These are phyloP conservation scores for Triplophysa yarkandensis DNA, from an alignment of 2,797 vertebrate genomes.

Conservation along the genomic window DNA sequence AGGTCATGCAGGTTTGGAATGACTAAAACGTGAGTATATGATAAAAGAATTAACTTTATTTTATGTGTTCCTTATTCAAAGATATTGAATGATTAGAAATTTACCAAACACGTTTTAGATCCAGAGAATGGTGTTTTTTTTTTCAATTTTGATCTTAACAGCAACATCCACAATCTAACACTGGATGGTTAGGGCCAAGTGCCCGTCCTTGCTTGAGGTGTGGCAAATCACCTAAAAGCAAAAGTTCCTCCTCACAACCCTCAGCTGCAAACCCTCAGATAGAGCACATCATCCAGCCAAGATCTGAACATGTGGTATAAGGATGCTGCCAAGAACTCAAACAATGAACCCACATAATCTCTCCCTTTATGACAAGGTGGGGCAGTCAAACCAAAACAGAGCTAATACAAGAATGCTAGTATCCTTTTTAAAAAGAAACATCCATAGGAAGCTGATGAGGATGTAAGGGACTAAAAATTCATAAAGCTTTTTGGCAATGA, in stretches of 20 bases:
- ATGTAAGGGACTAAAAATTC: not conserved
- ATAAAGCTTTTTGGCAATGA: not conserved
- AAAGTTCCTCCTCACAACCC: not conserved
- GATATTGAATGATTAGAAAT: too few relatives aligned
- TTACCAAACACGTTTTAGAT: not conserved
- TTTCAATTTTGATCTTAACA: not conserved
- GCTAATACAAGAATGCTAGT: not conserved
- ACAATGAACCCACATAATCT: constrained; percentile 29
- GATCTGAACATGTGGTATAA: constrained; percentile 16
- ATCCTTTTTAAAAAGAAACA: not conserved
- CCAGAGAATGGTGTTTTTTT: not conserved
- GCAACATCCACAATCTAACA: not conserved
- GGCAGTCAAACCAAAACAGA: constrained; percentile 27
- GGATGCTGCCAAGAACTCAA: constrained; percentile 4
- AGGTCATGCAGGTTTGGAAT: not conserved
- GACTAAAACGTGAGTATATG: not conserved
- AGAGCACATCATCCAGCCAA: not conserved
- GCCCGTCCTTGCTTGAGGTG: not conserved
- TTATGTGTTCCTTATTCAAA: too few relatives aligned
- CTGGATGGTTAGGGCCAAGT: not conserved
- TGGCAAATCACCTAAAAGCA: not conserved
- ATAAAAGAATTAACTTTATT: too few relatives aligned
- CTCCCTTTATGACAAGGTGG: constrained; percentile 5
- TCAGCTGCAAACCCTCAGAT: constrained; percentile 27
- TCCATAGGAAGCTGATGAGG: not conserved